phyloP scores from a whole-genome alignment of 1,140 invertebrate species.

The Muscidifurax raptorellus region DNA sequence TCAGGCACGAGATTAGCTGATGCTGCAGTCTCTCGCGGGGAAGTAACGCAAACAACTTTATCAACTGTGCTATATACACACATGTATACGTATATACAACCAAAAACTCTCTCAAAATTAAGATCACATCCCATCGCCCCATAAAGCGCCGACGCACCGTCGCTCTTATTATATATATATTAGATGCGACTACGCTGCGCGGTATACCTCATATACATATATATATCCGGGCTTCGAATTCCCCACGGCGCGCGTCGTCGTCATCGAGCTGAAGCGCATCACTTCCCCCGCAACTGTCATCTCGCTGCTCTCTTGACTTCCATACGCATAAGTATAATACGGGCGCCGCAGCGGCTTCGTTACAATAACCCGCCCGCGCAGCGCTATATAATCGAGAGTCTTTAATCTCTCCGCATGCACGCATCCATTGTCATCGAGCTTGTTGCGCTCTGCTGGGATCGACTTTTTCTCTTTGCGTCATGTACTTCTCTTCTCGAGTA shows the following conservation, averaged over 20 bases:
- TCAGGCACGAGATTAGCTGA: too few relatives aligned
- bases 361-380: neutral
- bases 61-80: neutral
- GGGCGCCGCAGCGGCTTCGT: too few relatives aligned
- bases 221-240: too few relatives aligned
- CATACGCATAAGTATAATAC: too few relatives aligned
- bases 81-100: neutral
- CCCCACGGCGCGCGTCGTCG: neutral
- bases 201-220: neutral
- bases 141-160: neutral
- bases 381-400: neutral
- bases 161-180: neutral
- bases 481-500: too few relatives aligned
- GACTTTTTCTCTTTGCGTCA: too few relatives aligned
- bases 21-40: too few relatives aligned
- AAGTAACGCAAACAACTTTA: too few relatives aligned
- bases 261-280: neutral
- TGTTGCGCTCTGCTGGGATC: too few relatives aligned
- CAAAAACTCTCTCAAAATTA: too few relatives aligned
- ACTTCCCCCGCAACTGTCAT: neutral
- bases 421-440: neutral
- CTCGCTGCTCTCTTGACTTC: constrained; percentile 14
- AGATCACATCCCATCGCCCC: too few relatives aligned
- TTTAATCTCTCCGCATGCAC: constrained; percentile 13
- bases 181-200: too few relatives aligned